Conservation (phyloP, 1,140 invertebrate species). For the Megalopta genalis region DNA sequence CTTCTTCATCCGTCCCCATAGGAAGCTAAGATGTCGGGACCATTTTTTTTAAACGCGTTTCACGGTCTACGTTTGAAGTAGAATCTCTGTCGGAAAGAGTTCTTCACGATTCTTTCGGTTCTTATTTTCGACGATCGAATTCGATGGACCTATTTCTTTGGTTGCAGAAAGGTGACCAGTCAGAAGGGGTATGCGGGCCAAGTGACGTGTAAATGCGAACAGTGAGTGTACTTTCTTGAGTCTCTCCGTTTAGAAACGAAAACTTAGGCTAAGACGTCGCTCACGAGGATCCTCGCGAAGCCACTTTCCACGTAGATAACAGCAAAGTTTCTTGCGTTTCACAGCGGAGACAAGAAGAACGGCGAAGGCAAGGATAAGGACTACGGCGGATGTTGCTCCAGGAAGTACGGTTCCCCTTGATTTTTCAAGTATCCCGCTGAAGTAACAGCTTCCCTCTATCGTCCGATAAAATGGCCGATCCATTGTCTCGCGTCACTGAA, state of each 20-base stretch:
- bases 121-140: no score
- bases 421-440: background rate
- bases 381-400: slow-evolving; percentile 61
- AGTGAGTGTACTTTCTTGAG: slow-evolving; percentile 51
- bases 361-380: slow-evolving; percentile 54
- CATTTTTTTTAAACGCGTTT: background rate
- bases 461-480: no score
- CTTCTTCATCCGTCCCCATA: no score
- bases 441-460: no score
- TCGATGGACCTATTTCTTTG: no score
- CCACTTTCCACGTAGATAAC: no score
- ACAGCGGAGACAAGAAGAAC: slow-evolving; percentile 58
- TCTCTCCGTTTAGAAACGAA: background rate
- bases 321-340: background rate
- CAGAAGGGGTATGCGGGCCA: slow-evolving; percentile 67
- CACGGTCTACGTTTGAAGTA: no score
- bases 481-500: background rate
- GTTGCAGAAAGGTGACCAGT: slow-evolving; percentile 59
- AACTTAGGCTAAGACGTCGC: background rate
- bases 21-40: no score
- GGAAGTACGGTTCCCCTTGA: slow-evolving; percentile 54
- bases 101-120: no score
- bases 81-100: no score
- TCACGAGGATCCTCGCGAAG: background rate
- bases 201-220: slow-evolving; percentile 67